A percentile compares a stretch with the other conserved stretches of the same genome.
These are phyloP conservation scores for Ophiodon elongatus DNA, from an alignment of 2,113 vertebrate species.

Conservation along the genomic window DNA sequence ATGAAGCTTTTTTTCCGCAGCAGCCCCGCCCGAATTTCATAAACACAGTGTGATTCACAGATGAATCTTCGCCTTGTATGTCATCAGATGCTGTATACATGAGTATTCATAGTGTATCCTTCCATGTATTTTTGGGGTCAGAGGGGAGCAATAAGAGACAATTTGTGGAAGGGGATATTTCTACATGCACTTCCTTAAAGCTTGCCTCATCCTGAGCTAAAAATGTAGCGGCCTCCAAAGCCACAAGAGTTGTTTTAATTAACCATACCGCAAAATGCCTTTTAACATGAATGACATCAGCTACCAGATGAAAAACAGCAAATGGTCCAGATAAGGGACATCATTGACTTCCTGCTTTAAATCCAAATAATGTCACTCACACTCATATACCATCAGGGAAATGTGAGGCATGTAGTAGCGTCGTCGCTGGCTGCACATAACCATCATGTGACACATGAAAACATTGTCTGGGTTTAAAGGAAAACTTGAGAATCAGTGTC, in stretches of 20 bases:
- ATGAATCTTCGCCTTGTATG: conserved; percentile 30
- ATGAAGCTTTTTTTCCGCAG: not conserved
- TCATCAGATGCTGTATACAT: conserved; percentile 17
- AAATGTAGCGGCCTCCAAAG: conserved; percentile 25
- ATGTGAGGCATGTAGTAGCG: not conserved
- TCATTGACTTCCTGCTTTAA: conserved; percentile 53
- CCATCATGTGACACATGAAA: conserved; percentile 10
- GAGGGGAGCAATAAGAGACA: conserved; percentile 61
- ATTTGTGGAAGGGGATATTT: conserved; percentile 81
- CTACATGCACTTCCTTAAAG: conserved; percentile 60
- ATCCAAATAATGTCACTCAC: not conserved
- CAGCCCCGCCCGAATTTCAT: not conserved
- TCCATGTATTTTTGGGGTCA: conserved; percentile 60
- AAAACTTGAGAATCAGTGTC: not conserved
- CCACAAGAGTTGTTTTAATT: conserved; percentile 38
- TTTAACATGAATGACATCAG: conserved; percentile 26
- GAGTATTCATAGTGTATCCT: conserved; percentile 65
- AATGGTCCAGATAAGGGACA: conserved; percentile 45
- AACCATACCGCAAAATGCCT: conserved; percentile 26
- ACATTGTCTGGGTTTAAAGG: not conserved
- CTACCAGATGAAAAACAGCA: conserved; percentile 22
- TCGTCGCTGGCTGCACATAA: not conserved
- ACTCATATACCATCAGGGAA: conserved; percentile 7
- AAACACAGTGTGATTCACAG: not conserved
- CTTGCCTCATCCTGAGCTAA: conserved; percentile 48